Percentiles rank a stretch among this genome's conserved stretches.
Conservation (phyloP, 2,888 invertebrate genomes). For the Mythimna pallens region DNA sequence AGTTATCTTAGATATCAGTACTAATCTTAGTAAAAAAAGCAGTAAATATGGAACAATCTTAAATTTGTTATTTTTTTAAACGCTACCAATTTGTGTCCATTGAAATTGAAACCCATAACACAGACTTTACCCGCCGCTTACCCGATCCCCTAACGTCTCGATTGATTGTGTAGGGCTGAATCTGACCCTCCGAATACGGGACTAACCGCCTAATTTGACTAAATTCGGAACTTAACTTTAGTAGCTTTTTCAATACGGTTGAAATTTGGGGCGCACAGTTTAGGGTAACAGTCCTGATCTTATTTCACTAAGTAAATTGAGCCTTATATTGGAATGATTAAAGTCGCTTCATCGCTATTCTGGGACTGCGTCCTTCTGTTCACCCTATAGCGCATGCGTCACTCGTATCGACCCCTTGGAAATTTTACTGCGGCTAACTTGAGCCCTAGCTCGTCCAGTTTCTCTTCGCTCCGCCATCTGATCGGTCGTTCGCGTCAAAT, state of each 20-base stretch:
- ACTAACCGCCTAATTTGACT: conserved; percentile 1
- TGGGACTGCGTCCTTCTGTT: background rate
- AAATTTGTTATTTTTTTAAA: no score
- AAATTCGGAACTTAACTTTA: conserved; percentile 13
- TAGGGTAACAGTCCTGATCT: background rate
- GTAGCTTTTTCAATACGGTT: conserved; percentile 6
- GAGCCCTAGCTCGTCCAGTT: conserved; percentile 18
- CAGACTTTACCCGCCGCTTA: background rate
- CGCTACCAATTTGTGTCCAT: no score
- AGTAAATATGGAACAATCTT: no score
- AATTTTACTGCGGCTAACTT: conserved; percentile 23
- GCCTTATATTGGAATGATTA: background rate
- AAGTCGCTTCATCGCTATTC: background rate
- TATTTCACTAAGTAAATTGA: conserved; percentile 13
- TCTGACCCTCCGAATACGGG: background rate
- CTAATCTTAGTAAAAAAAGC: no score
- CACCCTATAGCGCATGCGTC: conserved; percentile 32
- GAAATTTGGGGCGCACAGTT: background rate
- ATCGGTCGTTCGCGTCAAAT: conserved; percentile 20
- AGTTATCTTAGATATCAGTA: no score
- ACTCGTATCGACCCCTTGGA: conserved; percentile 37
- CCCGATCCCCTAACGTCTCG: background rate
- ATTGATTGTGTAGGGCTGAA: background rate
- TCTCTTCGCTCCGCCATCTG: conserved; percentile 3
- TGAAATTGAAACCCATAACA: background rate